Base-by-base conservation (phyloP, 2,888 invertebrate genomes). In the Platycheirus albimanus region DNA sequence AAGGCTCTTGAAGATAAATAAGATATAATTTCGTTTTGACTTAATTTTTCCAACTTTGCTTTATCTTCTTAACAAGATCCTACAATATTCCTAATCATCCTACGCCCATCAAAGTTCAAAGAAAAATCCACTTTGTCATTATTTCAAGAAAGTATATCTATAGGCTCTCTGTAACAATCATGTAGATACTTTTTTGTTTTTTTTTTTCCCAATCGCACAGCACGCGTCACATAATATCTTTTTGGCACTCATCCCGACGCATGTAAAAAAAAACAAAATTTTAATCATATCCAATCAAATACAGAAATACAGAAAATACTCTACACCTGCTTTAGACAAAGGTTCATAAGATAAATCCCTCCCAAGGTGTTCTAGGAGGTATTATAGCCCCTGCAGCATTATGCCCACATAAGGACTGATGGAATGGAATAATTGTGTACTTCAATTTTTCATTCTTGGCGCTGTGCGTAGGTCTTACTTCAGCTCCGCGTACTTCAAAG, bases 221-320 rank as follows among this genome's bases (percentile, higher is more conserved):
- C 30, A 33, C 58, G 47, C n/a, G 28, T 13, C 11, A 8, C 30
- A 33, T 15, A 51, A 43, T 24, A 20, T 45, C 24, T 7, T 1
- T n/a, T 10, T 13, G 15, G 24, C 41, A 58, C 41, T 33, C 30
- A 33, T 2, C 30, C 7, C 30, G 30, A 33, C 5, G 3, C 24
- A 13, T 13, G 13, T 13, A n/a, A 30, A 7, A 10, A 10, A 19
- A 41, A 33, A 47, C 3, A 30, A 11, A 43, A 61, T 17, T 11
- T 45, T 61, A 80, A 80, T 80, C 75, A 80, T 75, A 80, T 75
- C 69, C 75, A 80, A 75, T 75, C 79, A 75, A 51, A 64, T 54
- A 56, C 47, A 64, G 17, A 75, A 51, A 64, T 54, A 56, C 47
- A 64, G 17, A 64, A 75, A 74, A 69, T 63, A 41, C 69, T 63